Evolutionary conservation across 1,140 invertebrate genomes (phyloP), one percentile per base, ranked within the genome.

Genomic region (Drosophila ficusphila): DNA sequence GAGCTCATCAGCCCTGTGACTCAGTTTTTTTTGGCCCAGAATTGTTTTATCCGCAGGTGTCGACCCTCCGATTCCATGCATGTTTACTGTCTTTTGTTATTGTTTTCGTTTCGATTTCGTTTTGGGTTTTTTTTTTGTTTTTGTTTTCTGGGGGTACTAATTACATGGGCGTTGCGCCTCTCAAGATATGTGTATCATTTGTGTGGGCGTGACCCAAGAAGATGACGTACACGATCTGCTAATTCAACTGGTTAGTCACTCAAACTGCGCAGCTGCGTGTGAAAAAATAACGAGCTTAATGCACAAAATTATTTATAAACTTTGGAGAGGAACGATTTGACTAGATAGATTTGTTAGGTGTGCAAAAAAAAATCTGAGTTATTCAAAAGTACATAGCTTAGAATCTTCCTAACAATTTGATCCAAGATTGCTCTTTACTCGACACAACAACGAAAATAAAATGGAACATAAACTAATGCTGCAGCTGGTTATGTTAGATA

Each of bases 1-100:
- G 76, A 78, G 76, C 54, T 78, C 76, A 78, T 74, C 56, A 12
- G 33, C 9, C 12, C 12, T 29, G 42, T 79, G 76, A 78, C 33
- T 78, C 76, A 78, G 31, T 49, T 27, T 41, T 16, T 34, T 9
- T 21, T 38, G 42, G 54, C 31, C 49, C 51, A 60, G 53, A 44
- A 19, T n/a, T n/a, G 44, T 49, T 56, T 38, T 54, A 44, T 51
- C 53, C 54, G 69, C 76, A 78, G 70, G 76, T 78, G 76, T 75
- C 44, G 34, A 36, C 27, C 12, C 27, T 5, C 1, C 4, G 4
- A 54, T 29, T 8, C 36, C 36, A 60, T 33, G 25, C 23, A n/a
- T 60, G 51, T 5, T 62, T 42, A 18, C 18, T 42, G 29, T 49
- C 9, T 19, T 11, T 36, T n/a, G 53, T 8, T 31, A 27, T 29